Percentiles rank a stretch among this genome's conserved stretches.
These are phyloP conservation scores for Copidosoma floridanum DNA, from an alignment of 1,140 invertebrate species.

Conservation along the genomic window DNA sequence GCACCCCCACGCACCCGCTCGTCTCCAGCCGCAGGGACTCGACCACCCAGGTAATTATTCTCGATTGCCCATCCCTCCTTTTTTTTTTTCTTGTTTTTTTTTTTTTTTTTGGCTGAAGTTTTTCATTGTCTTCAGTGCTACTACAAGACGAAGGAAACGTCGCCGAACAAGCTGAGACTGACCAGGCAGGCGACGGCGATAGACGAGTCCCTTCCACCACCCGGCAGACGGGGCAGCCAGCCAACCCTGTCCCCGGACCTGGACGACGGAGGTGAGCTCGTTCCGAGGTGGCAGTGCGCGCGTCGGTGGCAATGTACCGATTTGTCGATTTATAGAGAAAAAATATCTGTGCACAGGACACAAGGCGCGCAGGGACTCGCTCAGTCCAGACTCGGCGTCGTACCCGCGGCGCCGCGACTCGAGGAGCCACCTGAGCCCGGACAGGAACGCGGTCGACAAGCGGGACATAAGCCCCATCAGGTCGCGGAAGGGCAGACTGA, in stretches of 20 bases:
- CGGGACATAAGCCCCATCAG: slow-evolving; percentile 71
- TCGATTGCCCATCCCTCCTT: not conserved
- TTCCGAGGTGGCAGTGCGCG: not conserved
- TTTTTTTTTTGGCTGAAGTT: too few relatives aligned
- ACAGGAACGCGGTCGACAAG: slow-evolving; percentile 64
- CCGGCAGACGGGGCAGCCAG: slow-evolving; percentile 69
- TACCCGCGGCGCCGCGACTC: slow-evolving; percentile 68
- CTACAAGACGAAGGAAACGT: slow-evolving; percentile 60
- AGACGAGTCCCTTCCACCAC: slow-evolving; percentile 77
- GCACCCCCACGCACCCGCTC: slow-evolving; percentile 62
- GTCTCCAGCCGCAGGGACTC: slow-evolving; percentile 73
- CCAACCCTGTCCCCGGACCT: slow-evolving; percentile 76
- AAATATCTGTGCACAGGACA: slow-evolving; percentile 56
- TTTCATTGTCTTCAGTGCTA: slow-evolving; percentile 44
- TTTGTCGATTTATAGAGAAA: not conserved
- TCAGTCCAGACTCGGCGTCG: slow-evolving; percentile 84
- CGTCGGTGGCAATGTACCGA: too few relatives aligned
- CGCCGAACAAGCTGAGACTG: slow-evolving; percentile 66
- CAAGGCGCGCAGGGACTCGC: slow-evolving; percentile 75
- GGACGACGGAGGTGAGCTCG: slow-evolving; percentile 55
- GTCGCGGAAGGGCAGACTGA: slow-evolving; percentile 63
- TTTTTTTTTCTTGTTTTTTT: too few relatives aligned
- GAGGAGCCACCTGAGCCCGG: slow-evolving; percentile 75
- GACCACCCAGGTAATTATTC: slow-evolving; percentile 68
- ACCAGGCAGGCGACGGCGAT: slow-evolving; percentile 84